Percentiles rank a stretch among this genome's conserved stretches.
These are phyloP conservation scores for Anneissia japonica DNA, from an alignment of 35 echinoderm and acorn worm species.

Conservation along the genomic window DNA sequence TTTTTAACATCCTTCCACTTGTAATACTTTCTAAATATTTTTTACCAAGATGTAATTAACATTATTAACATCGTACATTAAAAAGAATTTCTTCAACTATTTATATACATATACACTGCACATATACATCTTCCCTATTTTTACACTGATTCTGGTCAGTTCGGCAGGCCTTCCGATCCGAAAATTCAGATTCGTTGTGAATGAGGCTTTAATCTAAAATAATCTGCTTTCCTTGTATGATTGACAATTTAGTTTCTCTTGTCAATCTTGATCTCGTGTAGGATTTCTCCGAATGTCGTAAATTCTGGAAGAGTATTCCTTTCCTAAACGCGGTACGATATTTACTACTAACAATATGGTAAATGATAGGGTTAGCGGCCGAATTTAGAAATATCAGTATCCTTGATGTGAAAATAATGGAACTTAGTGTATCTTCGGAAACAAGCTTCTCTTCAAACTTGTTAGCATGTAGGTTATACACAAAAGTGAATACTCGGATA, in stretches of 20 bases:
- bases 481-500: background rate
- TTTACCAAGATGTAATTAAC: no score
- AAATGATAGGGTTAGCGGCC: background rate
- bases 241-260: background rate
- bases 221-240: no score
- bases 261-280: background rate
- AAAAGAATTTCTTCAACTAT: no score
- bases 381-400: background rate
- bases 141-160: no score
- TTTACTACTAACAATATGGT: background rate
- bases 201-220: no score
- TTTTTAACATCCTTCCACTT: no score
- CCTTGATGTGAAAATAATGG: background rate
- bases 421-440: background rate
- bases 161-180: no score
- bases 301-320: background rate
- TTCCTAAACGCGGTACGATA: background rate
- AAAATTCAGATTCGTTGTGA: no score
- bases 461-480: background rate
- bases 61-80: no score
- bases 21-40: no score
- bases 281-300: background rate
- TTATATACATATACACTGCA: no score
- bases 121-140: no score
- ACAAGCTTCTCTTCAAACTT: background rate